These are phyloP conservation scores for Abramis brama DNA, from an alignment of 2,113 vertebrate genomes.

Conservation along the genomic window DNA sequence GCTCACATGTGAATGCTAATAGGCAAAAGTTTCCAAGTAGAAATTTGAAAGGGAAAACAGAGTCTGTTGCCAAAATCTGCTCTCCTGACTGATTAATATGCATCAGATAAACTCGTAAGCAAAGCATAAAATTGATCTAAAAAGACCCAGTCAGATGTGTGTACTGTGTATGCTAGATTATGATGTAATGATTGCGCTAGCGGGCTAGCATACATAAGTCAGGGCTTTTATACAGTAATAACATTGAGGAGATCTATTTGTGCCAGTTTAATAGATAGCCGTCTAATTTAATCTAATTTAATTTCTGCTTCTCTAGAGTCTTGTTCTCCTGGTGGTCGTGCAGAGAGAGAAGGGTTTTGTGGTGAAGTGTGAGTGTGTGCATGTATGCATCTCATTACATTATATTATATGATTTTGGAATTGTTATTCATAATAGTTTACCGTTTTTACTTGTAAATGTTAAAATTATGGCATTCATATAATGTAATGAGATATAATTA, in stretches of 20 bases:
- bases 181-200: conserved; percentile 8
- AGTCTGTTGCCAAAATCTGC: conserved; percentile 1
- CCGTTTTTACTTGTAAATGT: no score
- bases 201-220: background rate
- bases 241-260: background rate
- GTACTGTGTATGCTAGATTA: background rate
- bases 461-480: no score
- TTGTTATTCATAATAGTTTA: no score
- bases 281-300: conserved; percentile 5
- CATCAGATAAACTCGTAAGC: background rate
- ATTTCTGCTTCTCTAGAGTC: background rate
- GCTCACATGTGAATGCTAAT: conserved; percentile 15
- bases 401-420: no score
- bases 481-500: no score
- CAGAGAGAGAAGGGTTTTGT: background rate
- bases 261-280: conserved; percentile 18
- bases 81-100: background rate
- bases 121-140: background rate
- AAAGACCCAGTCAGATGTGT: background rate
- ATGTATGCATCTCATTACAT: no score
- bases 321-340: background rate
- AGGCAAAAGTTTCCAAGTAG: background rate
- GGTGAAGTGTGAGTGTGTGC: background rate
- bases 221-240: background rate
- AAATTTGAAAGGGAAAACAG: conserved; percentile 22